Evolutionary conservation across 2,888 invertebrate species (phyloP).

Genomic region (Dichetophora obliterata): DNA sequence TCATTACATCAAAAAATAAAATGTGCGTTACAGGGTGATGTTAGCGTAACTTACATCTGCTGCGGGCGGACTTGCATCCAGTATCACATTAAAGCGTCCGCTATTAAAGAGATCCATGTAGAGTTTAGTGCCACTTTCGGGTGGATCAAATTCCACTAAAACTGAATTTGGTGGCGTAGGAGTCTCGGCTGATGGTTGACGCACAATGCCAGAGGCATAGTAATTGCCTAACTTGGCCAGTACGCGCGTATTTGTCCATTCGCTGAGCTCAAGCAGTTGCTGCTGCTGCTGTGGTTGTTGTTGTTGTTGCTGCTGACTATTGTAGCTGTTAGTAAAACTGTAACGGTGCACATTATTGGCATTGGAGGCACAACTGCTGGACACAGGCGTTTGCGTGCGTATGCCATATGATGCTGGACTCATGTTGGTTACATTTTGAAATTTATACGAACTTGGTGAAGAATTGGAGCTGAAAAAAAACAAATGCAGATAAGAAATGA

Average conservation of each 20-base stretch:
- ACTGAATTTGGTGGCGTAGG: conserved; percentile 75
- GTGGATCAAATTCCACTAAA: conserved; percentile 85
- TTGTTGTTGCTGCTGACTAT: conserved; percentile 49
- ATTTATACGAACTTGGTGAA: conserved; percentile 58
- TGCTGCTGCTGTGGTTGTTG: conserved; percentile 52
- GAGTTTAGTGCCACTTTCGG: conserved; percentile 77
- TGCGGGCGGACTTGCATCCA: conserved; percentile 91
- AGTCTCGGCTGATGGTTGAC: conserved; percentile 74
- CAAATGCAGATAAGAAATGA: neutral
- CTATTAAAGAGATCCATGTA: conserved; percentile 84
- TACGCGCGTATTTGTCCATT: conserved; percentile 94
- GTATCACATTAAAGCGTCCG: conserved; percentile 88
- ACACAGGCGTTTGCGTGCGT: conserved; percentile 56
- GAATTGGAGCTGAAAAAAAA: conserved; percentile 49
- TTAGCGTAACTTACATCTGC: conserved; percentile 75
- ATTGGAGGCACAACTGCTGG: conserved; percentile 49
- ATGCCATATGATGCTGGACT: conserved; percentile 46
- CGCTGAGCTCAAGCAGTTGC: conserved; percentile 82
- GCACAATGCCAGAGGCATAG: conserved; percentile 91
- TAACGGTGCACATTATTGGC: conserved; percentile 55
- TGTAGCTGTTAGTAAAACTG: conserved; percentile 57
- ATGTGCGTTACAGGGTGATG: no score
- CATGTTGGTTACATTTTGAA: conserved; percentile 58
- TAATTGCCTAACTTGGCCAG: conserved; percentile 86
- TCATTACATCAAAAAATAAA: neutral